phyloP scores from a whole-genome alignment of 2,888 invertebrate genomes.

The Dryomyza anilis region DNA sequence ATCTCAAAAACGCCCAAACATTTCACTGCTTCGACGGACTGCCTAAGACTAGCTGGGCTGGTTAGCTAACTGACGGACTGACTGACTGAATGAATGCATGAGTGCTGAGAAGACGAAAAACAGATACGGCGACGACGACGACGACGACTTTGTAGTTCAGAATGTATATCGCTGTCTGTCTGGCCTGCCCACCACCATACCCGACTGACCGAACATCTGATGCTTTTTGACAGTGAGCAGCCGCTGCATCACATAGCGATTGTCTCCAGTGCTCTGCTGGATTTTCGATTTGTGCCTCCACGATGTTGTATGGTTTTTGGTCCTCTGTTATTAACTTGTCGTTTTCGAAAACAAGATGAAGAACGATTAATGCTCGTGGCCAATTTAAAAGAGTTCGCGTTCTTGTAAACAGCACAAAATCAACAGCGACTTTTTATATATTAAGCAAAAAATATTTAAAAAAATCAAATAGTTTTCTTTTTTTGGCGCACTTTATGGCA shows the following conservation, averaged over 20 bases:
- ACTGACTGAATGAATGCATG: too few species aligned
- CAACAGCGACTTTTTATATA: constrained; percentile 10
- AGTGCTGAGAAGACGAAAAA: too few species aligned
- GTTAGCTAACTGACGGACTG: background rate
- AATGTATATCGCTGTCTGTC: background rate
- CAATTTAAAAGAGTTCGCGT: constrained; percentile 44
- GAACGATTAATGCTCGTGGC: constrained; percentile 55
- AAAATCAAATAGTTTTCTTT: background rate
- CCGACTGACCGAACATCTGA: background rate
- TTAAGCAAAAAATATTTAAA: background rate
- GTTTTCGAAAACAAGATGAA: constrained; percentile 54
- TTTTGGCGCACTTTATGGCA: constrained; percentile 9
- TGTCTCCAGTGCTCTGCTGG: background rate
- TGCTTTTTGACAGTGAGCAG: background rate
- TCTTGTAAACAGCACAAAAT: constrained; percentile 24
- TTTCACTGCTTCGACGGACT: background rate
- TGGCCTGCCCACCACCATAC: background rate
- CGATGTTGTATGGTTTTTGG: constrained; percentile 29
- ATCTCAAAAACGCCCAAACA: constrained; percentile 18
- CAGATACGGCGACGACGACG: too few species aligned
- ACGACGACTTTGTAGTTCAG: too few species aligned
- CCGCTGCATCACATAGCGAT: background rate
- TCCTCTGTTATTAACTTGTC: constrained; percentile 56
- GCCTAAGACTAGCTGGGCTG: background rate
- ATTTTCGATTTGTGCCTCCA: background rate